Percentiles rank a stretch among this genome's conserved stretches.
These are phyloP conservation scores for Oophaga pumilio DNA, from an alignment of 2,113 vertebrate species.

Conservation along the genomic window DNA sequence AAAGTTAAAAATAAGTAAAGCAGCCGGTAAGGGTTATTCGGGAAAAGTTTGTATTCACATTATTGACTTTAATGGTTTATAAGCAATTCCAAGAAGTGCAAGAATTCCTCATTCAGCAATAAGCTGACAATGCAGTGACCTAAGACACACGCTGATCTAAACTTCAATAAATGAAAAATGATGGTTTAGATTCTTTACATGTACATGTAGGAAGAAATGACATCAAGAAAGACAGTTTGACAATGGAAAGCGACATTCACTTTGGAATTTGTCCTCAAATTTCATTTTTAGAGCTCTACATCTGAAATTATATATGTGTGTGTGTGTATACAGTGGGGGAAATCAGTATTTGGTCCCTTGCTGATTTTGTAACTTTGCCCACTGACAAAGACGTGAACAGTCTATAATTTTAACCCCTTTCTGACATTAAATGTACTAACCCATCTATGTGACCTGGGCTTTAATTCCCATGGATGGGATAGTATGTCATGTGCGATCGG, in stretches of 20 bases:
- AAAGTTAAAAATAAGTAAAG: neutral
- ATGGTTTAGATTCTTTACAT: too few species aligned
- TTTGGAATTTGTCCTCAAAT: neutral
- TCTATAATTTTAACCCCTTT: too few species aligned
- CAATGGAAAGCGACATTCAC: neutral
- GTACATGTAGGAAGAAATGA: neutral
- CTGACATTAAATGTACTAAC: too few species aligned
- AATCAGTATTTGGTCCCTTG: too few species aligned
- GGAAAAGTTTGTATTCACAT: neutral
- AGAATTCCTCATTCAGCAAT: neutral
- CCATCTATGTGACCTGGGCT: too few species aligned
- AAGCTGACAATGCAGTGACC: neutral
- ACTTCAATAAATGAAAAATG: slow-evolving; percentile 2
- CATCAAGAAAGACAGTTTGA: neutral
- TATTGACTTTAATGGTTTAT: neutral
- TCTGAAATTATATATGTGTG: too few species aligned
- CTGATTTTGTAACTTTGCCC: too few species aligned
- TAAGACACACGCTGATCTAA: neutral
- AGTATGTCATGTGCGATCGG: too few species aligned
- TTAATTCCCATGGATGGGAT: too few species aligned
- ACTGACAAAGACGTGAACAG: too few species aligned
- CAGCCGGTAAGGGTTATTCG: neutral
- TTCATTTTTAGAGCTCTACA: neutral
- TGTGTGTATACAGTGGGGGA: too few species aligned
- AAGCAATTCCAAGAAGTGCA: slow-evolving; percentile 7